Evolutionary conservation across 2,888 invertebrate genomes (phyloP), one percentile per base, ranked within the genome.

Genomic region (Athripsodes cinereus): DNA sequence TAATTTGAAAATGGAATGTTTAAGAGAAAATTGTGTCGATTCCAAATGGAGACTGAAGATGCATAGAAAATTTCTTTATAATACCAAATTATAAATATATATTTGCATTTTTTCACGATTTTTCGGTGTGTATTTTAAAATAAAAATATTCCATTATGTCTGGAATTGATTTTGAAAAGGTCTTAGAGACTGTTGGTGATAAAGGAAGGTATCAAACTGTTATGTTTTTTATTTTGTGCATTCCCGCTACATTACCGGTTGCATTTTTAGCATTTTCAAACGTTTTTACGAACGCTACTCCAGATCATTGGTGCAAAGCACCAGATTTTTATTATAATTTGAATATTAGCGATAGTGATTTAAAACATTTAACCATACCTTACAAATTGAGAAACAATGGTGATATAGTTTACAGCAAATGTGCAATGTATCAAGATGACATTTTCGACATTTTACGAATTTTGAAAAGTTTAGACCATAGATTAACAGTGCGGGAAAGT

Each of bases 261-360:
- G 84, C 83, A 0, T 86, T 84, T 66, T 74, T 84, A 58, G 84
- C 84, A 6, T 85, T 86, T 67, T 83, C 83, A 40, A 85, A 85
- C 81, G 83, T 86, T 49, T 87, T 87, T 69, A 82, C 85, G 59
- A 85, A 84, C 61, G 85, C 85, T n/a, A 81, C 82, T 13, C 86
- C 86, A 18, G 80, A 81, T 22, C 86, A 86, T 67, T 85, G 85
- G 82, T 87, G 87, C 66, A 74, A 78, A 1, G 76, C 84, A 1
- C 75, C 77, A 6, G 77, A 80, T 21, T 80, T 81, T 64, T 68
- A 83, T 47, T 74, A 78, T 44, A 71, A 72, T 49, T 69, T 76
- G 55, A 70, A 74, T 26, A 69, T 84, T 55, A 74, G 77, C 54
- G 70, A 77, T 18, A 76, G 75, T 1, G 69, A 79, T 60, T 69